Conservation (phyloP, 2,888 invertebrate genomes). For the Adineta ricciae region DNA sequence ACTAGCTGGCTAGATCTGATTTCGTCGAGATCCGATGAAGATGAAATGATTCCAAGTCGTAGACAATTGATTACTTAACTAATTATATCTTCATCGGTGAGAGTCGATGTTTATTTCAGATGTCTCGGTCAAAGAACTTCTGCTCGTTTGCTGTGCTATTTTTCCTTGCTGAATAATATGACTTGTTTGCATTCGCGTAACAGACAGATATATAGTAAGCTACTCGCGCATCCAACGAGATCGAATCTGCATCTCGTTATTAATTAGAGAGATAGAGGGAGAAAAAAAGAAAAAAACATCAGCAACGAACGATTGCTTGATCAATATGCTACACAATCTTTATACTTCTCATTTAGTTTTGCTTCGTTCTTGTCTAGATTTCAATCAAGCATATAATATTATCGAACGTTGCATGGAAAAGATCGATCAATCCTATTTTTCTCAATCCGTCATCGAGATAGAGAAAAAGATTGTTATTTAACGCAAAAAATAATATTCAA, state of each 20-base stretch:
- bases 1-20: background rate
- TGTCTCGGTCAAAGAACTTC: background rate
- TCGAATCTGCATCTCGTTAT: constrained; percentile 13
- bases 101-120: background rate
- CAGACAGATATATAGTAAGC: background rate
- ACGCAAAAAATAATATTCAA: background rate
- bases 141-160: background rate
- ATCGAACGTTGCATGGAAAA: background rate
- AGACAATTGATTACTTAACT: background rate
- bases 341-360: background rate
- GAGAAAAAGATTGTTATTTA: background rate
- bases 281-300: background rate
- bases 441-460: background rate
- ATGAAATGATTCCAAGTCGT: background rate
- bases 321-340: background rate
- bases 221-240: background rate
- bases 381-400: background rate
- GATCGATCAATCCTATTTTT: constrained; percentile 5
- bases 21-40: background rate
- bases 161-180: background rate
- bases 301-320: background rate
- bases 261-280: background rate
- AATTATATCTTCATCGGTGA: background rate
- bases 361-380: background rate
- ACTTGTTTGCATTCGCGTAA: constrained; percentile 1